These are phyloP conservation scores for Pyxicephalus adspersus DNA, from an alignment of 2,113 vertebrate species.

Conservation along the genomic window DNA sequence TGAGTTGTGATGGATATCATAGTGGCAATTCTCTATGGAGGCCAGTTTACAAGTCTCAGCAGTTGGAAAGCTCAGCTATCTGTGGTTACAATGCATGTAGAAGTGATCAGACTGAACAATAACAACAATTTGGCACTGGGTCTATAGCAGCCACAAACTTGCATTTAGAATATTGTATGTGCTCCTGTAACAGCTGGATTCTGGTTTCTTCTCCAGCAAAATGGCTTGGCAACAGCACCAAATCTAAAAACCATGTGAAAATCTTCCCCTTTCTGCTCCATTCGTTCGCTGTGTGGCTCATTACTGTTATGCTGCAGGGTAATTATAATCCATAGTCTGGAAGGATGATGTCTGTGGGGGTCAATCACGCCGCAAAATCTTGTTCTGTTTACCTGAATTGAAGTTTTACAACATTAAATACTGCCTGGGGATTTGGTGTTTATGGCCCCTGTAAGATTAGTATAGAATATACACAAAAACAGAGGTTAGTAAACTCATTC, in stretches of 20 bases:
- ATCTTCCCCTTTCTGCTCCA: constrained; percentile 7
- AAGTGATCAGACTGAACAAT: neutral
- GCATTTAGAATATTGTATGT: neutral
- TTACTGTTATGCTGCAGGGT: neutral
- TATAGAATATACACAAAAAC: neutral
- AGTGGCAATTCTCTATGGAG: no score
- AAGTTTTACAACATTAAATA: neutral
- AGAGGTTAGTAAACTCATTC: neutral
- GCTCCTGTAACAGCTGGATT: neutral
- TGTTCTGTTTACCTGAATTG: constrained; percentile 1
- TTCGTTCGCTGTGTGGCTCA: neutral
- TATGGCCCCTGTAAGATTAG: neutral
- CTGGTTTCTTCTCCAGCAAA: neutral
- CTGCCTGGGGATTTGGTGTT: neutral
- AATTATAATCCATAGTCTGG: constrained; percentile 13
- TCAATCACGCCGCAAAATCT: neutral
- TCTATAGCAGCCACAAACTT: no score
- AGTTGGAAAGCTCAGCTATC: no score
- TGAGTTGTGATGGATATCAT: no score
- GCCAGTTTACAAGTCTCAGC: no score
- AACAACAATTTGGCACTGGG: neutral
- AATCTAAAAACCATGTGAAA: neutral
- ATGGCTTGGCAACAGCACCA: constrained; percentile 13
- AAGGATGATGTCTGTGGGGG: constrained; percentile 5
- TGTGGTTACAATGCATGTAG: no score